These are phyloP conservation scores for Eulimnadia texana DNA, from an alignment of 1,140 invertebrate genomes.

Conservation along the genomic window DNA sequence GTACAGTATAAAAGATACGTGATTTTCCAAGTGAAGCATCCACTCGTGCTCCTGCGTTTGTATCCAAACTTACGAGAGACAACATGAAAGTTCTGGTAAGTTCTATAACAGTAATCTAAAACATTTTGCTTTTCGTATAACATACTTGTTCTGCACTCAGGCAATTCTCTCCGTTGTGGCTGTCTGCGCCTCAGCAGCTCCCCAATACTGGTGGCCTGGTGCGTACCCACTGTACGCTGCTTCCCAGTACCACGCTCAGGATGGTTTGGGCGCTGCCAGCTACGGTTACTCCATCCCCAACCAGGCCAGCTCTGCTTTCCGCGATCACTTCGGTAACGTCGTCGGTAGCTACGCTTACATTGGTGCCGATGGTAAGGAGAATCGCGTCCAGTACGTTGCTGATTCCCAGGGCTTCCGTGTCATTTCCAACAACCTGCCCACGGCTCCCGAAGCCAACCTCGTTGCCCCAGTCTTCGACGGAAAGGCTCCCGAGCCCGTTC, in stretches of 20 bases:
- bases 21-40: not conserved
- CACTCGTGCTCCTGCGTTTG: not conserved
- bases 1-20: not conserved
- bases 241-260: slow-evolving; percentile 40
- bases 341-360: slow-evolving; percentile 17
- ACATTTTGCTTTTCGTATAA: not conserved
- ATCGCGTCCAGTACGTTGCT: slow-evolving; percentile 36
- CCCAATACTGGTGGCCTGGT: not conserved
- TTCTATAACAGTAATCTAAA: not conserved
- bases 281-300: slow-evolving; percentile 39
- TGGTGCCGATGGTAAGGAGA: slow-evolving; percentile 27
- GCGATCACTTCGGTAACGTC: slow-evolving; percentile 16
- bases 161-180: not conserved
- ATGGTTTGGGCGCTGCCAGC: slow-evolving; percentile 41
- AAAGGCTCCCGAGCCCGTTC: slow-evolving; percentile 17
- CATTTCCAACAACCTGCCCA: slow-evolving; percentile 33
- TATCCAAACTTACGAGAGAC: not conserved
- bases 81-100: slow-evolving; percentile 15
- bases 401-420: slow-evolving; percentile 38
- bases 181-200: slow-evolving; percentile 7
- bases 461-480: not conserved
- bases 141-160: not conserved
- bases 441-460: slow-evolving; percentile 22
- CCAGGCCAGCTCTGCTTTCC: slow-evolving; percentile 33
- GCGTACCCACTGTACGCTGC: slow-evolving; percentile 1